These are phyloP conservation scores for Pandemis corylana DNA, from an alignment of 2,888 invertebrate species.

Conservation along the genomic window DNA sequence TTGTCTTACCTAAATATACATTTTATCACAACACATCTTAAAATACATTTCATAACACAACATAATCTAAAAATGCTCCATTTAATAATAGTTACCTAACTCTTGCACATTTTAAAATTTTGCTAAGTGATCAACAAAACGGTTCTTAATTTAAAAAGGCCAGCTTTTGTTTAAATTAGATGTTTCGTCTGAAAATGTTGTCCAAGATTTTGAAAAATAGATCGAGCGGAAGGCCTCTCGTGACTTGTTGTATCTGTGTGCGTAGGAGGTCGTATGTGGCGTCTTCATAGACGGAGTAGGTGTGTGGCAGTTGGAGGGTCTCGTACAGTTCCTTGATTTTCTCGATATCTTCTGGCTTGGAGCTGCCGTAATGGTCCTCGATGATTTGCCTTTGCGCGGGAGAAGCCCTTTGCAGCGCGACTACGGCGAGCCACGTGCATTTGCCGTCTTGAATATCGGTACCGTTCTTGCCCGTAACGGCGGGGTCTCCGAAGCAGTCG, in stretches of 20 bases:
- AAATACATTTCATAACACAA: slow-evolving; percentile 28
- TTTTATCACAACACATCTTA: slow-evolving; percentile 33
- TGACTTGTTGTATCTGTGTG: slow-evolving; percentile 93
- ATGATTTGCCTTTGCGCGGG: slow-evolving; percentile 89
- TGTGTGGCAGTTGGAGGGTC: slow-evolving; percentile 90
- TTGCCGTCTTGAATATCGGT: slow-evolving; percentile 98
- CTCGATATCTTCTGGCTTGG: slow-evolving; percentile 87
- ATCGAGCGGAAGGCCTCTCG: slow-evolving; percentile 91
- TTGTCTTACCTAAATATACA: background rate
- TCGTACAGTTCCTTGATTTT: slow-evolving; percentile 91
- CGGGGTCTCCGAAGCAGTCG: slow-evolving; percentile 95
- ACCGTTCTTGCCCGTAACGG: slow-evolving; percentile 94
- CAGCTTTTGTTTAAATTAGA: slow-evolving; percentile 66
- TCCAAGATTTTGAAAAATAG: slow-evolving; percentile 93
- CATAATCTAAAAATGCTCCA: slow-evolving; percentile 19
- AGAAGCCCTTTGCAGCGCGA: slow-evolving; percentile 92
- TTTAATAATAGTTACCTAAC: slow-evolving; percentile 7
- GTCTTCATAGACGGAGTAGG: slow-evolving; percentile 92
- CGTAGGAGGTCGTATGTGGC: slow-evolving; percentile 92
- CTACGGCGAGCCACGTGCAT: slow-evolving; percentile 97
- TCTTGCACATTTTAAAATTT: slow-evolving; percentile 23
- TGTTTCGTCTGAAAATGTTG: slow-evolving; percentile 90
- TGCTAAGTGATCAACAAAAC: slow-evolving; percentile 31
- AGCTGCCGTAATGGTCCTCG: slow-evolving; percentile 90
- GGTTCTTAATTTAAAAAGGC: slow-evolving; percentile 29